Evolutionary conservation across 2,888 invertebrate genomes (phyloP).

Genomic region (Drosophila rellima): DNA sequence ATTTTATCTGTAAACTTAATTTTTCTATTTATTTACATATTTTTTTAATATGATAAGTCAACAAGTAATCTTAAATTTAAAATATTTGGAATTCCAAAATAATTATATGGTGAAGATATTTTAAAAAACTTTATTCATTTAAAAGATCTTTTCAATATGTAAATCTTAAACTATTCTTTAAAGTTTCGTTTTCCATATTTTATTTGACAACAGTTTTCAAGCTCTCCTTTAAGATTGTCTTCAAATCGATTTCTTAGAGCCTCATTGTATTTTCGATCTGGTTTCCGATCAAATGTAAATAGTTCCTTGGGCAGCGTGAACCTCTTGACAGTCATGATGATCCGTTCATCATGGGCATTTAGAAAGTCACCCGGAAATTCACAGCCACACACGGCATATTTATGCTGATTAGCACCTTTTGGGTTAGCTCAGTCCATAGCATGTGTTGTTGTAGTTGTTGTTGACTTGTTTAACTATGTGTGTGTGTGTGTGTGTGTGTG

Average conservation of each 20-base stretch:
- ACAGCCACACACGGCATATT: constrained; percentile 63
- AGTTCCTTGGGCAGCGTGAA: constrained; percentile 19
- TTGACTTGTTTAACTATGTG: constrained; percentile 25
- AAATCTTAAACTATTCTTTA: neutral
- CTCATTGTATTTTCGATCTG: neutral
- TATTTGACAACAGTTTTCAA: neutral
- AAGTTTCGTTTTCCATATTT: neutral
- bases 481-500: constrained; percentile 38
- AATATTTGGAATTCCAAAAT: neutral
- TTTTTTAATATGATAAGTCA: neutral
- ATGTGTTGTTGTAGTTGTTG: constrained; percentile 21
- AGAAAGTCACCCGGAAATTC: constrained; percentile 75
- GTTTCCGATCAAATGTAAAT: neutral
- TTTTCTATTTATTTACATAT: neutral
- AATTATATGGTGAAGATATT: neutral
- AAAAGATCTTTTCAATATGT: no score
- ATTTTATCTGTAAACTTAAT: no score
- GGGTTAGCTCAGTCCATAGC: constrained; percentile 51
- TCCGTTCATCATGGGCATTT: constrained; percentile 55
- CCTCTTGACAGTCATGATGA: constrained; percentile 21
- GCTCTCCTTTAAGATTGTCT: neutral
- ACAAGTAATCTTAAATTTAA: neutral
- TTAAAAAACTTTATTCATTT: neutral
- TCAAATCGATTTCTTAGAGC: neutral
- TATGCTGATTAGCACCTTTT: constrained; percentile 79